These are phyloP conservation scores for Parascotia fuliginaria DNA, from an alignment of 2,888 invertebrate species.

Conservation along the genomic window DNA sequence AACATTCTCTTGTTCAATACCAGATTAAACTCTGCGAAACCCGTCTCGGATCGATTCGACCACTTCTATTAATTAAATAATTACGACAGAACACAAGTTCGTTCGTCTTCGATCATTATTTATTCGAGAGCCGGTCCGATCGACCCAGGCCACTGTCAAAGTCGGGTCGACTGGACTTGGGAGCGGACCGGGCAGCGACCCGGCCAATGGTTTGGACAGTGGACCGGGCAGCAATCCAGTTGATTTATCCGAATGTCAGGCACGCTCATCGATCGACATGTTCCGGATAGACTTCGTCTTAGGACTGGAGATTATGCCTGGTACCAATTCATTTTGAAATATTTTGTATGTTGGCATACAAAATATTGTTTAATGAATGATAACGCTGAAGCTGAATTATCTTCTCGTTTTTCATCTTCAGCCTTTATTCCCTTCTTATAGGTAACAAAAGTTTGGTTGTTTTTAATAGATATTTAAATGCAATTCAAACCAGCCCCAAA, in stretches of 20 bases:
- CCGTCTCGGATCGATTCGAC: neutral
- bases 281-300: slow-evolving; percentile 50
- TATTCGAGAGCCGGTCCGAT: slow-evolving; percentile 45
- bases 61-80: slow-evolving; percentile 39
- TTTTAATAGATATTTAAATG: no score
- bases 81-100: slow-evolving; percentile 32
- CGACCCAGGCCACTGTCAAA: slow-evolving; percentile 2
- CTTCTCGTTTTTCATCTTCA: no score
- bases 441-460: no score
- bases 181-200: no score
- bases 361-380: no score
- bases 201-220: no score
- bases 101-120: slow-evolving; percentile 36
- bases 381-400: no score
- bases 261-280: slow-evolving; percentile 35
- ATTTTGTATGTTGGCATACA: no score
- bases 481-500: no score
- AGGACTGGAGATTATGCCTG: slow-evolving; percentile 45
- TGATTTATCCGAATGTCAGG: slow-evolving; percentile 70
- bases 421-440: no score
- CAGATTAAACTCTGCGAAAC: neutral
- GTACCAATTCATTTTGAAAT: slow-evolving; percentile 21
- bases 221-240: slow-evolving; percentile 26
- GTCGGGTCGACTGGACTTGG: no score
- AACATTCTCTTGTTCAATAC: neutral